A percentile compares a stretch with the other conserved stretches of the same genome.
Evolutionary conservation across 2,888 invertebrate genomes (phyloP).

Genomic region (Dugesia japonica): DNA sequence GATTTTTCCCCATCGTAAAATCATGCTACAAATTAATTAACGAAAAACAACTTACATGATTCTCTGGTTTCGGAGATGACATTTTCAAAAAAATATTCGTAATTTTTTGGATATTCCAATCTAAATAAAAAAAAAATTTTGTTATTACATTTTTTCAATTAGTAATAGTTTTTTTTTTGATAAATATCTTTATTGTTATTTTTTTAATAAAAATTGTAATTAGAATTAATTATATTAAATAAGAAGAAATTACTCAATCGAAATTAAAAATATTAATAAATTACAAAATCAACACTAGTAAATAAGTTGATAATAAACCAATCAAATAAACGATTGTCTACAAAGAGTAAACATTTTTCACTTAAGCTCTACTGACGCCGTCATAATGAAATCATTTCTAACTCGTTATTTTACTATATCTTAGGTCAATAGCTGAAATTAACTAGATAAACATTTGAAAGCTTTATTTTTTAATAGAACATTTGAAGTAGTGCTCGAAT

Average conservation of each 20-base stretch:
- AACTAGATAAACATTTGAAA: conserved; percentile 12
- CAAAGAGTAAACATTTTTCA: conserved; percentile 20
- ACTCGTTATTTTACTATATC: conserved; percentile 6
- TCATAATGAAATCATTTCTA: conserved; percentile 15
- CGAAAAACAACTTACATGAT: conserved; percentile 13
- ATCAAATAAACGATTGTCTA: conserved; percentile 20
- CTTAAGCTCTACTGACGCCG: conserved; percentile 3
- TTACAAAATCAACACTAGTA: conserved; percentile 5
- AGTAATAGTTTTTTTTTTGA: background rate
- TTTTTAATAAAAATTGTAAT: no score
- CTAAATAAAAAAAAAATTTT: background rate
- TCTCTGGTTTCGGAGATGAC: conserved; percentile 16
- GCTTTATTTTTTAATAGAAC: background rate
- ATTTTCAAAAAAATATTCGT: background rate
- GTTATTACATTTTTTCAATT: background rate
- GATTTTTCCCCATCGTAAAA: conserved; percentile 10
- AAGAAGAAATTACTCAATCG: background rate
- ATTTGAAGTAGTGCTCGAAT: background rate
- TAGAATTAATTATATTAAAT: background rate
- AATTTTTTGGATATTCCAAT: background rate
- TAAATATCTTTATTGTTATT: background rate
- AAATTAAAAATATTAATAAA: conserved; percentile 1
- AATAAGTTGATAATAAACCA: conserved; percentile 20
- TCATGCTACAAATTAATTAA: conserved; percentile 5
- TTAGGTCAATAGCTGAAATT: conserved; percentile 9